Evolutionary conservation across 2,888 invertebrate species (phyloP).

Genomic region (Agrochola circellaris): DNA sequence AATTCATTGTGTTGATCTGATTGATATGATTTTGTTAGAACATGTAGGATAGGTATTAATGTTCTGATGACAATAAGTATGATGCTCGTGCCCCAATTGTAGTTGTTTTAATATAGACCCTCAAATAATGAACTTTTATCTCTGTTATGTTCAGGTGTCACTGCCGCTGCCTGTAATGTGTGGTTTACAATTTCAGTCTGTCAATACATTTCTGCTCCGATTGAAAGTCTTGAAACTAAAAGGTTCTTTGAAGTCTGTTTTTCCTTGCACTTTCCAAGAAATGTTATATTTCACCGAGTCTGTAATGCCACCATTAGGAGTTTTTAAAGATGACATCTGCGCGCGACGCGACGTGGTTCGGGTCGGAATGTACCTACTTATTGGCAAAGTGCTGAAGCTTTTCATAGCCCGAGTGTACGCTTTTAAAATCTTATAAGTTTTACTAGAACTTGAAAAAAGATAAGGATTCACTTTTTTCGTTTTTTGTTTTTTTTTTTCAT

Average conservation of each 20-base stretch:
- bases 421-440: slow-evolving; percentile 1
- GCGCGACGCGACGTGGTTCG: neutral
- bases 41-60: neutral
- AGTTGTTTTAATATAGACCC: neutral
- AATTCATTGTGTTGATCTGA: too few relatives aligned
- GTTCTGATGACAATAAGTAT: neutral
- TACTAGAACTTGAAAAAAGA: neutral
- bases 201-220: neutral
- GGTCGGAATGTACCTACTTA: neutral
- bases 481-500: too few relatives aligned
- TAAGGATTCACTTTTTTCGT: neutral
- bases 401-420: neutral
- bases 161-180: neutral
- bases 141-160: too few relatives aligned
- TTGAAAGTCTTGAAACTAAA: slow-evolving; percentile 3
- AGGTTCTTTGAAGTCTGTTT: neutral
- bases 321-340: neutral
- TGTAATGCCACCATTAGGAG: neutral
- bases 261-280: too few relatives aligned
- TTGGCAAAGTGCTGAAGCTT: neutral
- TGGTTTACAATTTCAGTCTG: neutral
- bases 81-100: too few relatives aligned
- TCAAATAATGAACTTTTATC: neutral
- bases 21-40: neutral
- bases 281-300: neutral